phyloP scores from a whole-genome alignment of 2,113 vertebrate species.

The Alethe diademata region DNA sequence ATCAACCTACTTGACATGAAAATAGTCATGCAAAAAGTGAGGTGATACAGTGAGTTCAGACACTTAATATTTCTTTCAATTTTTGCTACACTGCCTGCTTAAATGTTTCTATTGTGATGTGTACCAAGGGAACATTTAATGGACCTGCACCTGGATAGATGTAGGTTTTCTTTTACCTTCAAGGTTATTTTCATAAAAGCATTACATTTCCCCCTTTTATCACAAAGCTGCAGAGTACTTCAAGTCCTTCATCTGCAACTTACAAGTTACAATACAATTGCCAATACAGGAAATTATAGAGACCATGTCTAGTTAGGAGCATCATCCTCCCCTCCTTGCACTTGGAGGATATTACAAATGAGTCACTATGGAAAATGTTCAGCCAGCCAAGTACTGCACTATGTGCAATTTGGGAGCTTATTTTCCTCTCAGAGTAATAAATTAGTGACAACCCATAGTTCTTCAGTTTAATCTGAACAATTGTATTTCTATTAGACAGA shows the following conservation, averaged over 20 bases:
- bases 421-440: neutral
- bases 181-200: conserved; percentile 17
- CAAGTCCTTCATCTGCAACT: neutral
- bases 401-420: neutral
- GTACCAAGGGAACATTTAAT: neutral
- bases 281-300: neutral
- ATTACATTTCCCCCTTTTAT: neutral
- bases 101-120: neutral
- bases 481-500: neutral
- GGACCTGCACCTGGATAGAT: neutral
- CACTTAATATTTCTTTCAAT: neutral
- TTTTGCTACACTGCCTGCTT: neutral
- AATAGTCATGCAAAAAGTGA: neutral
- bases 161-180: neutral
- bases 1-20: neutral
- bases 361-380: neutral
- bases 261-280: neutral
- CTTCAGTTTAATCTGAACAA: neutral
- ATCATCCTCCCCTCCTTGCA: neutral
- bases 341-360: neutral
- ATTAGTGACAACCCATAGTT: neutral
- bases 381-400: neutral
- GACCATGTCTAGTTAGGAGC: neutral
- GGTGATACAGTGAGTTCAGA: neutral
- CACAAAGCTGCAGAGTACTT: neutral